A percentile compares a stretch with the other conserved stretches of the same genome.
Conservation (phyloP, 2,797 vertebrate genomes). For the Oophaga sylvatica region DNA sequence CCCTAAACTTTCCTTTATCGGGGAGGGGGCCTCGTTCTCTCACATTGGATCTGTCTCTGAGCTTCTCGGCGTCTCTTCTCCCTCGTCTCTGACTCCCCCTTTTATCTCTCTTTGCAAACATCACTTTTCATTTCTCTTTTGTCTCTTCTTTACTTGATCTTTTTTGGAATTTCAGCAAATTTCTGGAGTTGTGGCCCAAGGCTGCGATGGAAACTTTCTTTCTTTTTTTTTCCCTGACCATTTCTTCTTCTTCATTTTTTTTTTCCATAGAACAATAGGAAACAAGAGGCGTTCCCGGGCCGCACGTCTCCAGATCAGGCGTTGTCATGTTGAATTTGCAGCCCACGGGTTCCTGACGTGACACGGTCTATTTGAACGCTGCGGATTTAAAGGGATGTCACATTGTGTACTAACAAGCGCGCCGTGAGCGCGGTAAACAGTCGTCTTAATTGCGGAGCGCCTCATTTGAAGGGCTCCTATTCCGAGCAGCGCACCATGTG, state of each 20-base stretch:
- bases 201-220: conserved; percentile 25
- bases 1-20: background rate
- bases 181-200: conserved; percentile 33
- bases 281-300: conserved; percentile 14
- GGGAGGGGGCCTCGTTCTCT: background rate
- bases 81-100: background rate
- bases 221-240: conserved; percentile 34
- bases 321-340: conserved; percentile 53
- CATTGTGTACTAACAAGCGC: conserved; percentile 48
- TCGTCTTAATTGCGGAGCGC: conserved; percentile 48
- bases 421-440: conserved; percentile 32
- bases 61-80: background rate
- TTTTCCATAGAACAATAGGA: conserved; percentile 22
- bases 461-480: conserved; percentile 9
- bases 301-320: conserved; percentile 12
- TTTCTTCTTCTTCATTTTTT: conserved; percentile 18
- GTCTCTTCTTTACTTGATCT: conserved; percentile 35
- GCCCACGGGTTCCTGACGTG: conserved; percentile 48
- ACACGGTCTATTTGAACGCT: conserved; percentile 49
- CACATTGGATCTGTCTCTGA: background rate
- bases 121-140: conserved; percentile 39
- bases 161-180: conserved; percentile 51
- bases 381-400: conserved; percentile 24
- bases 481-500: background rate
- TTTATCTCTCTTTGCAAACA: conserved; percentile 30